Conservation (phyloP, 1,140 invertebrate species). For the Pachypsylla venusta region DNA sequence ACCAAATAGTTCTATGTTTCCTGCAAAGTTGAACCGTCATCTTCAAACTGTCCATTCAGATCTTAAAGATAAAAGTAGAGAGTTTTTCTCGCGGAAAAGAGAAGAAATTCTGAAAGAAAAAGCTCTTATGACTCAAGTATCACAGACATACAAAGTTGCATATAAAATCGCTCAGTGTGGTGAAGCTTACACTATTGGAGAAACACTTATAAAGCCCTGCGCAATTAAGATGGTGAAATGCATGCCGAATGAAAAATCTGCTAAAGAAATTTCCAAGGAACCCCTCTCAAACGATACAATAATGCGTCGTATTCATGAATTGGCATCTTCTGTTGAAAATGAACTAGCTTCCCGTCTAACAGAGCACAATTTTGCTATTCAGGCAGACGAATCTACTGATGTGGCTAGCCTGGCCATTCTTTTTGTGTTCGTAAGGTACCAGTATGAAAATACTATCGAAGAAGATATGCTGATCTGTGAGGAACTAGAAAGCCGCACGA, state of each 20-base stretch:
- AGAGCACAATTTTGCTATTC: constrained; percentile 17
- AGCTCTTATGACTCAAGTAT: not conserved
- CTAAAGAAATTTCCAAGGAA: constrained; percentile 10
- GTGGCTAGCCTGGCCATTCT: constrained; percentile 12
- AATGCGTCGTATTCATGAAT: constrained; percentile 11
- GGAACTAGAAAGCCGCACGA: not conserved
- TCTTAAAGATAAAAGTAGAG: constrained; percentile 2
- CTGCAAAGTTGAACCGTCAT: not conserved
- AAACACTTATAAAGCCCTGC: constrained; percentile 13
- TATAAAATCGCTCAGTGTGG: constrained; percentile 8
- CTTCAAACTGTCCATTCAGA: constrained; percentile 7
- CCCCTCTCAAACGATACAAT: constrained; percentile 18
- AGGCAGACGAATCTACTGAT: constrained; percentile 18
- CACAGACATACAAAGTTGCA: constrained; percentile 6
- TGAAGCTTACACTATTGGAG: constrained; percentile 5
- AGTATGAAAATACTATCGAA: not conserved
- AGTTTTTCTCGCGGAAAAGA: not conserved
- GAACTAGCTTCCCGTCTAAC: constrained; percentile 18
- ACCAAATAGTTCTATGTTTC: constrained; percentile 6
- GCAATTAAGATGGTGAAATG: not conserved
- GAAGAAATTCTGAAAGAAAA: not conserved
- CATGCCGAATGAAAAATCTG: constrained; percentile 11
- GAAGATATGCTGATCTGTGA: constrained; percentile 11
- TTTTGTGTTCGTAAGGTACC: constrained; percentile 16
- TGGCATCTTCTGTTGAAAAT: constrained; percentile 12